Evolutionary conservation across 1,140 invertebrate genomes (phyloP), one percentile per base, ranked within the genome.

Genomic region (Drosophila kepulauana): DNA sequence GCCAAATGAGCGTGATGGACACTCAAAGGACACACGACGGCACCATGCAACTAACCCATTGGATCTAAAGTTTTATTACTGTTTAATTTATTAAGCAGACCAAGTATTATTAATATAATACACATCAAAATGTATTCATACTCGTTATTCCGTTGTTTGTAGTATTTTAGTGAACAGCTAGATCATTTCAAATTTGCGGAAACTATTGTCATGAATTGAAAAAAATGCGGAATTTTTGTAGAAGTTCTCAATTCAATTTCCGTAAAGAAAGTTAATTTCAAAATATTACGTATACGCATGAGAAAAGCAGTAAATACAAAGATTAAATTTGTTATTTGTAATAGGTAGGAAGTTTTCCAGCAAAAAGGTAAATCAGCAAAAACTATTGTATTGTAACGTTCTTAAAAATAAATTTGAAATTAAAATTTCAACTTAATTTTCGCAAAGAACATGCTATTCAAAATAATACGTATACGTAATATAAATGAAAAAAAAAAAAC

Each of bases 31-130:
- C 96, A 72, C 94, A 94, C 0, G 96, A 97, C 81, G 96, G 96
- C 13, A 95, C 95, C 46, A 96, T 97, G 88, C 96, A 96, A 91
- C 95, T 97, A 93, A 96, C 96, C 0, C 97, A 97, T 91, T 97
- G 96, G 96, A 97, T 97, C 93, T 97, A 94, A 80, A 16, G 56
- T 13, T 41, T 41, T 8, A 10, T 41, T 43, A 43, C 41, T 43
- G 30, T 33, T 8, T n/a, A 33, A 33, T 28, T 33, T 13, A 6
- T 54, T 6, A 15, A 54, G 4, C 25, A 15, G 28, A n/a, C 25
- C 13, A 5, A 41, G 15, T 13, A 58, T 58, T 54, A 54, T 54
- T 35, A 54, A 13, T 25, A 11, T 10, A 28, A 35, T 11, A 33
- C 41, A 33, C 10, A 41, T 56, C 10, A 20, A n/a, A 13, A 46